phyloP scores from a whole-genome alignment of 2,797 vertebrate genomes.

The Pygocentrus nattereri region DNA sequence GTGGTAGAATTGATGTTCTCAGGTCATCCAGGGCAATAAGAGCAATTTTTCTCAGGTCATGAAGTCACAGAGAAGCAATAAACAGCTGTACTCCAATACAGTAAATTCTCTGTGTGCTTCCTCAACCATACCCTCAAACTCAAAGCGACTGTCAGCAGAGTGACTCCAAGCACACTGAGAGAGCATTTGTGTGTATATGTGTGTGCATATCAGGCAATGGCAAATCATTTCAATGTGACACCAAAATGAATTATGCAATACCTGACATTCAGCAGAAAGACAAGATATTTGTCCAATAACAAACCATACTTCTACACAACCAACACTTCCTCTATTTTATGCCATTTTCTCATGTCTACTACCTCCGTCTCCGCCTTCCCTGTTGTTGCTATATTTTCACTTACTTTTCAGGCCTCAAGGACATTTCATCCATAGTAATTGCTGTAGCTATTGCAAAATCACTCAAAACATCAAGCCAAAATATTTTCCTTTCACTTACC shows the following conservation, averaged over 20 bases:
- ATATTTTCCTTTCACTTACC: too few species aligned
- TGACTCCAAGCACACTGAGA: neutral
- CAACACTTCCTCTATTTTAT: neutral
- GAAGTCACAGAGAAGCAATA: neutral
- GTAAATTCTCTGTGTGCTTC: neutral
- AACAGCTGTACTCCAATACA: neutral
- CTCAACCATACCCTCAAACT: neutral
- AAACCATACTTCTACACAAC: neutral
- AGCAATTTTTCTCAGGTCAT: neutral
- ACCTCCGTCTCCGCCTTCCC: neutral
- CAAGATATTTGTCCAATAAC: neutral
- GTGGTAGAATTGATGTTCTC: neutral
- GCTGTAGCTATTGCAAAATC: too few species aligned
- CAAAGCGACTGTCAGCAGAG: neutral
- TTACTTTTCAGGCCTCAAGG: too few species aligned
- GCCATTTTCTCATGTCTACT: neutral
- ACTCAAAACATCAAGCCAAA: too few species aligned
- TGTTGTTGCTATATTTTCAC: too few species aligned
- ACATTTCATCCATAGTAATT: too few species aligned
- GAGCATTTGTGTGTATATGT: neutral
- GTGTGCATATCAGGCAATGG: neutral
- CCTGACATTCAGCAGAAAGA: neutral
- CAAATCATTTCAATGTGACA: neutral
- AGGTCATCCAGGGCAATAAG: neutral
- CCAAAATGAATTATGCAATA: neutral